Evolutionary conservation across 1,140 invertebrate species (phyloP).

Genomic region (Vanessa atalanta): DNA sequence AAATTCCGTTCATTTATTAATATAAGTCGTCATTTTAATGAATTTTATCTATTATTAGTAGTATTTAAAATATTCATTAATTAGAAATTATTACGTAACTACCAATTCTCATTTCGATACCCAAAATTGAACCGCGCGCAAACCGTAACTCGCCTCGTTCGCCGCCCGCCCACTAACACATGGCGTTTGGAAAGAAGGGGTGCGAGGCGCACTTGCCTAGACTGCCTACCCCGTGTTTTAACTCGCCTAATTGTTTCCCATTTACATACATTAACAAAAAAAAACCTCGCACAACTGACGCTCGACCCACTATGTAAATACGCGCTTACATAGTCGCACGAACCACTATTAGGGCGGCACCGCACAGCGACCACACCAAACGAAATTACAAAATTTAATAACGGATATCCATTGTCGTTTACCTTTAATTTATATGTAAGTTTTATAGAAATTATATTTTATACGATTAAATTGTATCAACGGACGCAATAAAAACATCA

Average conservation of each 20-base stretch:
- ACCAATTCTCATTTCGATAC: slow-evolving; percentile 2
- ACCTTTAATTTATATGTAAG: slow-evolving; percentile 52
- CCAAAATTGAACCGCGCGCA: slow-evolving; percentile 21
- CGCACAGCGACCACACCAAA: slow-evolving; percentile 53
- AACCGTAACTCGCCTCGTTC: slow-evolving; percentile 19
- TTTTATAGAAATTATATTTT: slow-evolving; percentile 5
- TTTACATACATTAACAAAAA: slow-evolving; percentile 79
- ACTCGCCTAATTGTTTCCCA: slow-evolving; percentile 80
- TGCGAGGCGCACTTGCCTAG: slow-evolving; percentile 71
- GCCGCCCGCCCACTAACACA: slow-evolving; percentile 71
- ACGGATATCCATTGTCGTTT: slow-evolving; percentile 71
- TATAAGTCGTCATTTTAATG: too few species aligned
- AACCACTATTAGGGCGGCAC: slow-evolving; percentile 53
- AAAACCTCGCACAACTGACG: slow-evolving; percentile 72
- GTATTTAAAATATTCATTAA: too few species aligned
- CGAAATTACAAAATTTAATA: slow-evolving; percentile 64
- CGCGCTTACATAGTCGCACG: slow-evolving; percentile 56
- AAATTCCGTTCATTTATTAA: too few species aligned
- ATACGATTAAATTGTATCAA: not conserved
- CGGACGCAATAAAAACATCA: not conserved
- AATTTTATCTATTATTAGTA: too few species aligned
- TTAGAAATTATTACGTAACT: too few species aligned
- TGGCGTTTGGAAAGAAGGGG: slow-evolving; percentile 65
- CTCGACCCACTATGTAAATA: slow-evolving; percentile 71
- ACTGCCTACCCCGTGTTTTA: slow-evolving; percentile 78